phyloP scores from a whole-genome alignment of 2,113 vertebrate species.

The Pogonocichla stellata region DNA sequence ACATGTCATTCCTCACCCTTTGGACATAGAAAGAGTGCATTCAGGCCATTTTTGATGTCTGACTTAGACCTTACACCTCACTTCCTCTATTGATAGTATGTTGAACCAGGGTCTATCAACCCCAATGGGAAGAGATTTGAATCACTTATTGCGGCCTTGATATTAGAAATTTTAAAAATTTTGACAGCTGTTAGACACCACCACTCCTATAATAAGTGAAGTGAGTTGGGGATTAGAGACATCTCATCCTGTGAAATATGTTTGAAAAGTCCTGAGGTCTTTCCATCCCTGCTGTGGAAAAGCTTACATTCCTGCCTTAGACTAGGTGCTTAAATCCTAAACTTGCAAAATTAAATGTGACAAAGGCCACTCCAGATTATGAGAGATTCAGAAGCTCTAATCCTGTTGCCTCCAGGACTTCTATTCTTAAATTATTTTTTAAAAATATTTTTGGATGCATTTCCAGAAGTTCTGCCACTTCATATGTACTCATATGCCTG shows the following conservation, averaged over 20 bases:
- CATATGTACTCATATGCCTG: not conserved
- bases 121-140: not conserved
- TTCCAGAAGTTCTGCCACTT: not conserved
- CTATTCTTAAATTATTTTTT: not conserved
- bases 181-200: not conserved
- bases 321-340: not conserved
- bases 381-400: not conserved
- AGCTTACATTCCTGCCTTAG: not conserved
- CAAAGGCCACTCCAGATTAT: not conserved
- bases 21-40: not conserved
- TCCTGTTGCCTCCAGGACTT: not conserved
- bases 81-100: not conserved
- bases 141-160: not conserved
- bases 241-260: not conserved
- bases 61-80: not conserved
- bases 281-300: not conserved
- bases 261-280: not conserved
- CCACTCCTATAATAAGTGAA: not conserved
- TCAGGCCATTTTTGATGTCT: not conserved
- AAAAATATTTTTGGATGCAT: not conserved
- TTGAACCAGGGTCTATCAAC: not conserved
- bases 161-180: not conserved
- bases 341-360: not conserved
- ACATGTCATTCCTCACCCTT: not conserved
- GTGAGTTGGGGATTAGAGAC: not conserved